phyloP scores from a whole-genome alignment of 2,113 vertebrate species.

The Cochlearius cochlearius region DNA sequence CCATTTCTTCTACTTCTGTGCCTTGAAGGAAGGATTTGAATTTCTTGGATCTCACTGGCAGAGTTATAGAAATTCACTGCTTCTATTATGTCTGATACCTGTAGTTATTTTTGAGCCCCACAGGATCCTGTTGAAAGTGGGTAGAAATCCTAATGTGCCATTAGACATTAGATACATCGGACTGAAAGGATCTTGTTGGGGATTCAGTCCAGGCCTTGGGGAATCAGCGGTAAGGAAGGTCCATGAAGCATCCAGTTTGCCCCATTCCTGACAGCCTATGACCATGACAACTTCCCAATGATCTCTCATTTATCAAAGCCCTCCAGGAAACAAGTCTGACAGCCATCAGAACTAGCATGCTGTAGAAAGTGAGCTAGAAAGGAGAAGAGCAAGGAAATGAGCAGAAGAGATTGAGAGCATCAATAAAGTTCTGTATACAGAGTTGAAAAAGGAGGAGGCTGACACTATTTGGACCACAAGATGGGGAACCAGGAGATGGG shows the following conservation, averaged over 20 bases:
- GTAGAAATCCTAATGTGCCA: not conserved
- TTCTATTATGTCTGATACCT: not conserved
- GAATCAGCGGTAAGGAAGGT: not conserved
- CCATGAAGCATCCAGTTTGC: not conserved
- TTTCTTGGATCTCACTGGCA: not conserved
- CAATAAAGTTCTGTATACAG: not conserved
- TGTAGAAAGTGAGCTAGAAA: not conserved
- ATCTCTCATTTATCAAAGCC: not conserved
- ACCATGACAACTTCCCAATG: not conserved
- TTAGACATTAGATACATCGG: not conserved
- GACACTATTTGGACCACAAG: not conserved
- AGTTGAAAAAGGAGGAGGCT: not conserved
- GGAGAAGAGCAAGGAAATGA: not conserved
- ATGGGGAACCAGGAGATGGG: not conserved
- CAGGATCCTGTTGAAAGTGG: not conserved
- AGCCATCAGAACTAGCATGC: not conserved
- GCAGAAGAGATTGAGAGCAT: not conserved
- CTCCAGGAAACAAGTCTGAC: not conserved
- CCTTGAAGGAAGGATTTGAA: not conserved
- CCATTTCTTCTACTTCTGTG: not conserved
- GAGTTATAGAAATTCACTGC: not conserved
- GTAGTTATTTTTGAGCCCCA: not conserved
- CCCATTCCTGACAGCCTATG: not conserved
- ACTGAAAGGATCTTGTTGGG: not conserved
- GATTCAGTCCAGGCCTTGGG: not conserved